These are phyloP conservation scores for Mamestra configurata DNA, from an alignment of 1,140 invertebrate species.

Conservation along the genomic window DNA sequence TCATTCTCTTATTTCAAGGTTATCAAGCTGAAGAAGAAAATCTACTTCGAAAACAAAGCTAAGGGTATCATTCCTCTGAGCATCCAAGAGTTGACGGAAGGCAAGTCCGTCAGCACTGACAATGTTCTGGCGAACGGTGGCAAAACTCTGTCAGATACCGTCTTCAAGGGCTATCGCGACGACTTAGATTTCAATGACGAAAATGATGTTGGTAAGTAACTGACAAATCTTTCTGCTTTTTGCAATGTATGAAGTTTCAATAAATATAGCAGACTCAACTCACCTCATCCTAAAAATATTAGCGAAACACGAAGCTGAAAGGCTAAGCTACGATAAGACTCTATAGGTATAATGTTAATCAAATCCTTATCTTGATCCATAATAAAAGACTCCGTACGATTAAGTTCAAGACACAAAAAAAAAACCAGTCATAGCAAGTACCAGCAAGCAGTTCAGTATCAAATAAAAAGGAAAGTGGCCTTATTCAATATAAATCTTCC, in stretches of 20 bases:
- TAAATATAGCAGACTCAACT: too few relatives aligned
- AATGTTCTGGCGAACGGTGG: conserved; percentile 67
- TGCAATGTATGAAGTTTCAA: too few relatives aligned
- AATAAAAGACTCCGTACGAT: too few relatives aligned
- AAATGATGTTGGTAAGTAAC: conserved; percentile 89
- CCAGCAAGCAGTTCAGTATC: background rate
- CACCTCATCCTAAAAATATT: too few relatives aligned
- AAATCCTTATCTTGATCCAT: too few relatives aligned
- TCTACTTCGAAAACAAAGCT: conserved; percentile 84
- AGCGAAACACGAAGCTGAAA: too few relatives aligned
- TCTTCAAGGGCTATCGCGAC: conserved; percentile 89
- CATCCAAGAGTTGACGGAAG: conserved; percentile 66
- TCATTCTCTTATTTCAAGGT: conserved; percentile 80
- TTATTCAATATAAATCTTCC: background rate
- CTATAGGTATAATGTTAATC: too few relatives aligned
- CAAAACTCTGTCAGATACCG: conserved; percentile 79
- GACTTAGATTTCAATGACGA: conserved; percentile 93
- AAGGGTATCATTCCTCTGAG: conserved; percentile 82
- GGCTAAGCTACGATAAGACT: too few relatives aligned
- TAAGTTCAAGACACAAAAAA: too few relatives aligned
- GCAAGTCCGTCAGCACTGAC: conserved; percentile 51
- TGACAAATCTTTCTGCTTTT: background rate
- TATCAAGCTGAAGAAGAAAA: conserved; percentile 89
- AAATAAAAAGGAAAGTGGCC: background rate
- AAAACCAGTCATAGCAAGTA: too few relatives aligned